phyloP scores from a whole-genome alignment of 2,888 invertebrate genomes.

The Tromatobia lineatoria region DNA sequence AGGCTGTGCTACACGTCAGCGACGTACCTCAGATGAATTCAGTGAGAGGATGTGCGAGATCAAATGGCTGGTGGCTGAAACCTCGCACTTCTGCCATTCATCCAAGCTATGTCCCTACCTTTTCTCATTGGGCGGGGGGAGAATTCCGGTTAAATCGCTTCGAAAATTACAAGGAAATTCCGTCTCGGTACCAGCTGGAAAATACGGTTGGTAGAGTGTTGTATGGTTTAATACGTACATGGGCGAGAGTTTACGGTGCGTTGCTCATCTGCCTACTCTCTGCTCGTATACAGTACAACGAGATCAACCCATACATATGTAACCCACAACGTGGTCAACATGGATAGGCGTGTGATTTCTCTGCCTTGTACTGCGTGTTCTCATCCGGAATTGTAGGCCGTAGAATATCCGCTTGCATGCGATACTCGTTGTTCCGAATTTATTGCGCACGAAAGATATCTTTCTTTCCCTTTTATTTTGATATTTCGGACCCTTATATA shows the following conservation, averaged over 20 bases:
- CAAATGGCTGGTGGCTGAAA: constrained; percentile 49
- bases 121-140: constrained; percentile 33
- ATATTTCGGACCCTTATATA: neutral
- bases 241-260: constrained; percentile 8
- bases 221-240: constrained; percentile 36
- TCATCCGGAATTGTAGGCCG: constrained; percentile 30
- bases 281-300: neutral
- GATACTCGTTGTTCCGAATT: constrained; percentile 21
- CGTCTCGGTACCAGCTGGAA: constrained; percentile 63
- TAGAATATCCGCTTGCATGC: constrained; percentile 8
- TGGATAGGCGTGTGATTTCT: constrained; percentile 27
- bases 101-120: constrained; percentile 1
- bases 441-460: constrained; percentile 13
- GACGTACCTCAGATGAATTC: constrained; percentile 25
- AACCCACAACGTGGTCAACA: neutral
- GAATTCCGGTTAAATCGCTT: constrained; percentile 73
- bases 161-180: constrained; percentile 75
- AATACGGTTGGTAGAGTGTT: constrained; percentile 59
- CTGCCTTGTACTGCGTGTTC: constrained; percentile 23
- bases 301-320: neutral
- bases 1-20: constrained; percentile 10
- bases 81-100: constrained; percentile 32
- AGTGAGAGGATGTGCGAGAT: constrained; percentile 23
- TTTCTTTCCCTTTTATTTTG: neutral
- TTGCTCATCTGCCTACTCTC: constrained; percentile 14